phyloP scores from a whole-genome alignment of 2,888 invertebrate species.

The Watsonalla binaria region DNA sequence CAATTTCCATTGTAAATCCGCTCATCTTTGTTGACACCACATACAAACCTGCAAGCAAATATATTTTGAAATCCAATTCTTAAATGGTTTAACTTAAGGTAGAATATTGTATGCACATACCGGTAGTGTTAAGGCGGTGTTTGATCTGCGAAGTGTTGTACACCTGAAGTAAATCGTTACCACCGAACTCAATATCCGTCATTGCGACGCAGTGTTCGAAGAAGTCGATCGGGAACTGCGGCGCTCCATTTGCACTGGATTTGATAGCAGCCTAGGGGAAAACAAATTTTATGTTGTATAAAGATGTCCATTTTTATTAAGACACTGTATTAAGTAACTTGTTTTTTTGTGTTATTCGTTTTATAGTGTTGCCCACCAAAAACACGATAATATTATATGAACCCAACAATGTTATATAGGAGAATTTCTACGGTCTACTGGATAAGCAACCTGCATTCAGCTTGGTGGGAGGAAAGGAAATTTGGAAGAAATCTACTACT shows the following conservation, averaged over 20 bases:
- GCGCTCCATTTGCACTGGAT: conserved; percentile 76
- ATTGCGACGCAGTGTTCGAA: conserved; percentile 96
- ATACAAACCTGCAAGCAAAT: conserved; percentile 84
- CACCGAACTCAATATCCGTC: conserved; percentile 96
- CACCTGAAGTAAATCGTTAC: conserved; percentile 95
- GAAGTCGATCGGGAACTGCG: conserved; percentile 95
- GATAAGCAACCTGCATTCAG: too few relatives aligned
- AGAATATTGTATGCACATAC: conserved; percentile 26
- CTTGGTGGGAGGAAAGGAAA: too few relatives aligned
- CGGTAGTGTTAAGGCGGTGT: conserved; percentile 88
- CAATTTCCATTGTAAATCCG: conserved; percentile 93
- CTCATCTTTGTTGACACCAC: conserved; percentile 94
- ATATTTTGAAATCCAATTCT: not conserved
- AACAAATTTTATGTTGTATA: conserved; percentile 2
- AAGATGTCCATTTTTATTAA: not conserved
- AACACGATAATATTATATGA: too few relatives aligned
- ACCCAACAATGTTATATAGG: too few relatives aligned
- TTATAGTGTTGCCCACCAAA: too few relatives aligned
- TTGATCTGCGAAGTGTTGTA: conserved; percentile 97
- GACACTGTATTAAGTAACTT: too few relatives aligned
- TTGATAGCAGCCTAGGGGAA: conserved; percentile 56
- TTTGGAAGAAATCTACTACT: too few relatives aligned
- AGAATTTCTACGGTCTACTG: not conserved
- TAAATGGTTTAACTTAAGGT: not conserved
- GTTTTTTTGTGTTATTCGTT: too few relatives aligned